Percentiles rank a stretch among this genome's conserved stretches.
These are phyloP conservation scores for Apis cerana DNA, from an alignment of 1,140 invertebrate species.

Conservation along the genomic window DNA sequence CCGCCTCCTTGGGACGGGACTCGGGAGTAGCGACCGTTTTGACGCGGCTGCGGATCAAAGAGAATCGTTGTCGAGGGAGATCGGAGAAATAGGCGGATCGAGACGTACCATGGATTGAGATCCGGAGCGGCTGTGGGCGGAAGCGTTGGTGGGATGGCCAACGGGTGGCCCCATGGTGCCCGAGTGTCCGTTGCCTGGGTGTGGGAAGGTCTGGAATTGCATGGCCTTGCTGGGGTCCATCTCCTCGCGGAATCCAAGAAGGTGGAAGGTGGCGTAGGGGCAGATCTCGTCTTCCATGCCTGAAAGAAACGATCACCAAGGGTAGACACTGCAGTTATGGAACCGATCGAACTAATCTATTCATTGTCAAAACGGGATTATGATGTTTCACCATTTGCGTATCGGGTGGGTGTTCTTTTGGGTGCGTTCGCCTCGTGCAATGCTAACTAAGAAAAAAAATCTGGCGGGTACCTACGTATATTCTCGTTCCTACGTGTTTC, in stretches of 20 bases:
- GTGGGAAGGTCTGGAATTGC: constrained; percentile 94
- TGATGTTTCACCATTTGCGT: not conserved
- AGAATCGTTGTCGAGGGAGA: constrained; percentile 65
- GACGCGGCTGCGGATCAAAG: constrained; percentile 81
- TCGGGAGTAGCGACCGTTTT: constrained; percentile 88
- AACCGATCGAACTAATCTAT: constrained; percentile 15
- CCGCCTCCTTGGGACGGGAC: constrained; percentile 79
- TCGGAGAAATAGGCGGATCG: not conserved
- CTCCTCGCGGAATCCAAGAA: constrained; percentile 96
- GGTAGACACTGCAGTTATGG: constrained; percentile 73
- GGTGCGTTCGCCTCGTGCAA: not conserved
- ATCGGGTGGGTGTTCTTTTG: not conserved
- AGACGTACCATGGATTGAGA: constrained; percentile 90
- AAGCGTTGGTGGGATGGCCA: constrained; percentile 83
- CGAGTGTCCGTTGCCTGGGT: constrained; percentile 87
- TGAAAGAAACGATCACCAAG: constrained; percentile 76
- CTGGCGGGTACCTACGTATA: constrained; percentile 29
- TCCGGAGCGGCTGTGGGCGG: constrained; percentile 90
- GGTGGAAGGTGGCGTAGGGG: constrained; percentile 96
- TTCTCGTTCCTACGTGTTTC: constrained; percentile 10
- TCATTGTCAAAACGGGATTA: constrained; percentile 14
- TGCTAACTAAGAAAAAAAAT: not conserved
- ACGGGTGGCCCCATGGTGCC: constrained; percentile 89
- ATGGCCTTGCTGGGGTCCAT: constrained; percentile 94
- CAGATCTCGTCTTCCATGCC: constrained; percentile 97